A percentile compares a stretch with the other conserved stretches of the same genome.
phyloP scores from a whole-genome alignment of 2,888 invertebrate species.

The Tenthredo notha region DNA sequence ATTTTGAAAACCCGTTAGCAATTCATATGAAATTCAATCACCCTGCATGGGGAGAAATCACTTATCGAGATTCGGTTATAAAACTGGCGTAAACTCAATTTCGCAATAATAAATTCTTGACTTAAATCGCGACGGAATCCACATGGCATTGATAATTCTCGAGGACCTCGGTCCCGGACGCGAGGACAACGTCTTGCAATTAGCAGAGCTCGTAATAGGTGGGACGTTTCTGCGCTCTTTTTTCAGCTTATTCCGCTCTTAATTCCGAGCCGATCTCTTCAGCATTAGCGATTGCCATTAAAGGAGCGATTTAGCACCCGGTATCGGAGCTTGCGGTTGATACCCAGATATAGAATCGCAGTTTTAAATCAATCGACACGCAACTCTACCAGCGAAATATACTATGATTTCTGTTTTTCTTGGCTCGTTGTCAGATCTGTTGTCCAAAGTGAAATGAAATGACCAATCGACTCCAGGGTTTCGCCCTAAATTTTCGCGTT shows the following conservation, averaged over 20 bases:
- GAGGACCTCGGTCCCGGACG: slow-evolving; percentile 41
- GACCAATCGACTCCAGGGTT: not conserved
- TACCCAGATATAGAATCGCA: not conserved
- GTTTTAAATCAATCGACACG: no score
- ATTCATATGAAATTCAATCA: not conserved
- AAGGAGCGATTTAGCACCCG: slow-evolving; percentile 19
- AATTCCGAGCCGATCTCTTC: not conserved
- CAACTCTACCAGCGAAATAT: not conserved
- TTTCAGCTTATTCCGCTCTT: not conserved
- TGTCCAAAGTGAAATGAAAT: not conserved
- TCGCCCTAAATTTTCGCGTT: not conserved
- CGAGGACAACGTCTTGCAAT: slow-evolving; percentile 48
- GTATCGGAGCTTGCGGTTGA: not conserved
- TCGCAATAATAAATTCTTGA: not conserved
- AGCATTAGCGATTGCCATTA: not conserved
- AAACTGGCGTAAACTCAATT: not conserved
- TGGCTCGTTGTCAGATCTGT: slow-evolving; percentile 24
- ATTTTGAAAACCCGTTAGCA: not conserved
- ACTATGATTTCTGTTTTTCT: slow-evolving; percentile 15
- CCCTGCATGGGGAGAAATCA: not conserved
- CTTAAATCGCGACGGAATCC: not conserved
- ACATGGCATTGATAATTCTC: slow-evolving; percentile 34
- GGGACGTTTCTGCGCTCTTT: slow-evolving; percentile 3
- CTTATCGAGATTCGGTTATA: not conserved
- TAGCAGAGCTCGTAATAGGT: not conserved